Evolutionary conservation across 2,888 invertebrate genomes (phyloP).

Genomic region (Lysandra bellargus): DNA sequence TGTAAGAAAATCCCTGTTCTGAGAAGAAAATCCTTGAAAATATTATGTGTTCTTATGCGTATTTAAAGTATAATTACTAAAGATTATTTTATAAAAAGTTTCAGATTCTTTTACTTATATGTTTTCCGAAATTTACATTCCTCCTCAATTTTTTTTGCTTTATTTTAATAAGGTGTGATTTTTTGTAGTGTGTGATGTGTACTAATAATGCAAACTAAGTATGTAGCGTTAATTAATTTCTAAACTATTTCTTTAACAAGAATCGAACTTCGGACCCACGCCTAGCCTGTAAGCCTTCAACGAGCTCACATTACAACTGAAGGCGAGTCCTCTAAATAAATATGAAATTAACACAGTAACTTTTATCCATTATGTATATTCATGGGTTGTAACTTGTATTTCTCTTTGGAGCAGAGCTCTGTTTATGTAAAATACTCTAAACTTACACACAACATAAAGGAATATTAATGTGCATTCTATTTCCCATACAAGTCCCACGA

Average conservation of each 20-base stretch:
- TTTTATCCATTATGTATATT: conserved; percentile 26
- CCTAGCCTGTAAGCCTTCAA: not conserved
- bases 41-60: too few relatives aligned
- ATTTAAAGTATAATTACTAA: too few relatives aligned
- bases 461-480: conserved; percentile 38
- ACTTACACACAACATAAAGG: conserved; percentile 33
- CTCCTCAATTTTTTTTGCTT: too few relatives aligned
- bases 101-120: too few relatives aligned
- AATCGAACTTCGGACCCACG: not conserved
- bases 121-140: too few relatives aligned
- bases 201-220: too few relatives aligned
- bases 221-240: not conserved
- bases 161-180: too few relatives aligned
- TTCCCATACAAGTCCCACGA: conserved; percentile 40
- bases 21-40: too few relatives aligned
- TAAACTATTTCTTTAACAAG: not conserved
- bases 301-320: not conserved
- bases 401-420: not conserved
- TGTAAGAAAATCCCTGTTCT: too few relatives aligned
- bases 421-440: conserved; percentile 32
- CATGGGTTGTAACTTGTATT: conserved; percentile 29
- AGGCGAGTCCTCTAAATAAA: not conserved
- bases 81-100: too few relatives aligned
- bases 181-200: too few relatives aligned
- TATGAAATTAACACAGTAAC: not conserved